Percentiles rank a stretch among this genome's conserved stretches.
Evolutionary conservation across 2,113 vertebrate species (phyloP).

Genomic region (Petaurus breviceps): DNA sequence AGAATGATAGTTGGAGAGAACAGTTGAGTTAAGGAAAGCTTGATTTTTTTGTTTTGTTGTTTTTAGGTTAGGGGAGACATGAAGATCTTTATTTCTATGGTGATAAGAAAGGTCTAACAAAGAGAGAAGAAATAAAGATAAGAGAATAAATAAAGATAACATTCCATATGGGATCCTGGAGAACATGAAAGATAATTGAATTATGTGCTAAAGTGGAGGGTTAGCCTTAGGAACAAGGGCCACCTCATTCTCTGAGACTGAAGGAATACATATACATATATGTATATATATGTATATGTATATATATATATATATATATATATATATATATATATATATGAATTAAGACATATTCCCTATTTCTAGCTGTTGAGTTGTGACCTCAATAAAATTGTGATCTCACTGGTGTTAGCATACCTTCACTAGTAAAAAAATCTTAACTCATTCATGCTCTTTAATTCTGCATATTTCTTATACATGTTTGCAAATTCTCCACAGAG

Average conservation of each 20-base stretch:
- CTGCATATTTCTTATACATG: not conserved
- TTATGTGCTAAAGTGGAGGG: not conserved
- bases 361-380: not conserved
- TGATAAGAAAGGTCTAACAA: not conserved
- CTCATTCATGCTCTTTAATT: not conserved
- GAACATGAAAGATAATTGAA: not conserved
- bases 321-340: too few species aligned
- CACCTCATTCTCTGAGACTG: not conserved
- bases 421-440: not conserved
- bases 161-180: not conserved
- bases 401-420: not conserved
- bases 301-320: too few species aligned
- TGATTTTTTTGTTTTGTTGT: not conserved
- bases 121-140: not conserved
- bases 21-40: not conserved
- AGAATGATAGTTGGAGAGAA: not conserved
- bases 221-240: not conserved
- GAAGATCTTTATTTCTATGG: not conserved
- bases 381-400: not conserved
- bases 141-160: not conserved
- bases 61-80: not conserved
- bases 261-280: too few species aligned
- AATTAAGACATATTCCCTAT: not conserved
- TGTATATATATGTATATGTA: too few species aligned
- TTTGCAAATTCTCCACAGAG: not conserved